Base-by-base conservation (phyloP, 1,140 invertebrate species). In the Lithobius niger region DNA sequence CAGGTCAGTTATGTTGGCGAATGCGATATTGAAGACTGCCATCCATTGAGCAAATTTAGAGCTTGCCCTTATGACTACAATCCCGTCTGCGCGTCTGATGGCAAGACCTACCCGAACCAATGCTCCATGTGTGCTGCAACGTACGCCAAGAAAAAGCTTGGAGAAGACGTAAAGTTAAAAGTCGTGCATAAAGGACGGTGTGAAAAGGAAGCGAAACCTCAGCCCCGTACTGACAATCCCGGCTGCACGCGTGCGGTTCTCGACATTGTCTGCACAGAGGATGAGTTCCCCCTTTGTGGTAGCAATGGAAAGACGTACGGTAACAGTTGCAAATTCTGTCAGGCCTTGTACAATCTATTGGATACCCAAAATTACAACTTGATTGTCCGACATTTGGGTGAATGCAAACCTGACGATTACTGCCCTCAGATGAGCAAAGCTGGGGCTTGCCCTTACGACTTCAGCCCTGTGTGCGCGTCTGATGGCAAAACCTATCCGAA, bases 71-170 rank as follows among this genome's bases (percentile, higher is more conserved):
- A 69, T 0, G 74, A 82, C 59, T 82, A 80, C 59, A 79, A 78
- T 66, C 83, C 84, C 26, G 76, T 87, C 2, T 87, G 84, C 63
- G 83, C 81, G 2, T 69, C 75, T 1, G 77, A 87, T 59, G 67
- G 69, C 2, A 66, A 75, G 10, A 74, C 75, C 0, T 86, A 86
- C 60, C 59, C 62, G 1, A 86, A 86, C 65, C 64, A 69, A n/a
- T 77, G 77, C 21, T 10, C 19, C 4, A 25, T 50, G 22, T 50
- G 48, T 19, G 48, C 25, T 27, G 25, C 22, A 10, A 53, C 24
- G 27, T 50, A 50, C 21, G 22, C 3, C 15, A 22, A 36, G 22
- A 6, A 53, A 24, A 50, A 50, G 27, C 22, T 13, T n/a, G 27
- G 27, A 25, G 48, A 27, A 25, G 27, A 27, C 21, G 6, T 3